phyloP scores from a whole-genome alignment of 1,140 invertebrate genomes.

The Stratiolaelaps scimitus region DNA sequence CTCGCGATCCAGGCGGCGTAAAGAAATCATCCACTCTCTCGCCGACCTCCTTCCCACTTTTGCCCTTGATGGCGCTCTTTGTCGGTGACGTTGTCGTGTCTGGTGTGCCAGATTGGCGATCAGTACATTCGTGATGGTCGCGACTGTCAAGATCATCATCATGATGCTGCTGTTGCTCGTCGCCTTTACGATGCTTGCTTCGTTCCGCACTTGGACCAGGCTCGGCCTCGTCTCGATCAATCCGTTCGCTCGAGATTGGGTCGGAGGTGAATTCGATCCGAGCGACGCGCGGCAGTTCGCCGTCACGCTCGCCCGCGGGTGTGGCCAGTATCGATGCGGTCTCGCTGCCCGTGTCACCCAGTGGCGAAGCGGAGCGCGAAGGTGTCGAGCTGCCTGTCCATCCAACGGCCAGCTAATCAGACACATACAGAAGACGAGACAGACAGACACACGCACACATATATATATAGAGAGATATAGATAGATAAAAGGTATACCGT shows the following conservation, averaged over 20 bases:
- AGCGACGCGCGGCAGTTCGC: not conserved
- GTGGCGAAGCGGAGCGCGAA: not conserved
- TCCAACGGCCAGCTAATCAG: slow-evolving; percentile 23
- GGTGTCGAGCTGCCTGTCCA: not conserved
- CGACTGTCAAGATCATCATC: too few species aligned
- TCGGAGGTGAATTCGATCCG: not conserved
- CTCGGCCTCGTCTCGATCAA: too few species aligned
- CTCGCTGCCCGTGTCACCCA: not conserved
- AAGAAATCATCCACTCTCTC: too few species aligned
- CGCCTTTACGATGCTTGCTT: too few species aligned
- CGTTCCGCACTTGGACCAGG: too few species aligned
- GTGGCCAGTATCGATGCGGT: not conserved
- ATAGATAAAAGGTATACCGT: not conserved
- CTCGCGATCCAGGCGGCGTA: too few species aligned
- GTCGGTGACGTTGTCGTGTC: too few species aligned
- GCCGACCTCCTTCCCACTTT: too few species aligned
- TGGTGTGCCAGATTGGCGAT: too few species aligned
- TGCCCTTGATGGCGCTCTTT: too few species aligned
- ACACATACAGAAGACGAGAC: not conserved
- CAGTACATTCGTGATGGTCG: too few species aligned
- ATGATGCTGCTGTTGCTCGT: too few species aligned
- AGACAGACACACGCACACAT: not conserved
- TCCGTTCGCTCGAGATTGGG: not conserved
- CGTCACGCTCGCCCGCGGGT: not conserved
- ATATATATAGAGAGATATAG: not conserved